Evolutionary conservation across 2,888 invertebrate species (phyloP).

Genomic region (Didymodactylos carnosus): DNA sequence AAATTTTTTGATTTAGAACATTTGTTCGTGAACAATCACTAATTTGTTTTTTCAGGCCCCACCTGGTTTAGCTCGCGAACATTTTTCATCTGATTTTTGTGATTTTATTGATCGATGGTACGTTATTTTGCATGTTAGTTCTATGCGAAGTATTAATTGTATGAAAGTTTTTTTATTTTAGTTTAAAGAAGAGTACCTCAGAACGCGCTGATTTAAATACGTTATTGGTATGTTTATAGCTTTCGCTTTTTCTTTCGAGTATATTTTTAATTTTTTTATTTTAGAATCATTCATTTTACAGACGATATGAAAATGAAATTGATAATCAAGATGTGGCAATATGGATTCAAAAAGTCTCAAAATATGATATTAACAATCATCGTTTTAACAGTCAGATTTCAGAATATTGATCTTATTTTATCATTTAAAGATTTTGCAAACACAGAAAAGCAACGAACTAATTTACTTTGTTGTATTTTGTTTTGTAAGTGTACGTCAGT

Average conservation of each 20-base stretch:
- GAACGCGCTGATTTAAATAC: neutral
- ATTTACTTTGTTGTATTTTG: no score
- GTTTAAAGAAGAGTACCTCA: neutral
- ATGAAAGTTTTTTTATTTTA: neutral
- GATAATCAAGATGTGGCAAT: neutral
- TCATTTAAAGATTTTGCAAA: no score
- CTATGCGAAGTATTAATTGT: neutral
- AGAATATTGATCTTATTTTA: no score
- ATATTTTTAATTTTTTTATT: neutral
- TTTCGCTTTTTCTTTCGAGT: no score
- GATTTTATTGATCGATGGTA: constrained; percentile 12
- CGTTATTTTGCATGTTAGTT: neutral
- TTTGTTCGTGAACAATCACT: no score
- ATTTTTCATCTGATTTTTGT: constrained; percentile 8
- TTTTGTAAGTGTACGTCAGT: no score
- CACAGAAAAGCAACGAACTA: no score
- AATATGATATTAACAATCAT: neutral
- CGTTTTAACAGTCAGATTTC: no score
- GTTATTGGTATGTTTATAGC: neutral
- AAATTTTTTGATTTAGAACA: no score
- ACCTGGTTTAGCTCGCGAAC: neutral
- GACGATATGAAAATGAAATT: neutral
- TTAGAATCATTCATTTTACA: neutral
- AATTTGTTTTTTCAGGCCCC: no score
- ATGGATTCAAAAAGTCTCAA: neutral